phyloP scores from a whole-genome alignment of 2,888 invertebrate genomes.

The Tetranychus piercei region DNA sequence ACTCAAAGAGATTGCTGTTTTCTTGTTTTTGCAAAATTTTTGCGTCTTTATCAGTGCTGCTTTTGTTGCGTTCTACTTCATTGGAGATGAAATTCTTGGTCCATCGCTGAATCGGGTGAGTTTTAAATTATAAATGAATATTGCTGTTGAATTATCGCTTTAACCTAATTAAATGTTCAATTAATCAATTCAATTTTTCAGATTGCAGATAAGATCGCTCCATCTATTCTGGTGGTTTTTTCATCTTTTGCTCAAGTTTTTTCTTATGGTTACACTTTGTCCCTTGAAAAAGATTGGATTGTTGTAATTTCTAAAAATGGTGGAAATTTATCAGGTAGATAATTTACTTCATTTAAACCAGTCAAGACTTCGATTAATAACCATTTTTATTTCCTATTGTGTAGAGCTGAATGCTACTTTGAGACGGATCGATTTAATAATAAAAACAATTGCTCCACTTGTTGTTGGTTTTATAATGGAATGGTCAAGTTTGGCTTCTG shows the following conservation, averaged over 20 bases:
- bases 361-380: background rate
- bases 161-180: background rate
- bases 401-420: slow-evolving; percentile 37
- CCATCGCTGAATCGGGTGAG: background rate
- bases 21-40: slow-evolving; percentile 14
- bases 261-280: slow-evolving; percentile 28
- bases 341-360: background rate
- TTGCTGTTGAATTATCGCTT: no score
- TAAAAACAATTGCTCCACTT: slow-evolving; percentile 36
- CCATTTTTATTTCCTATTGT: background rate
- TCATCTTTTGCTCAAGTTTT: slow-evolving; percentile 10
- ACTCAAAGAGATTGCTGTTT: slow-evolving; percentile 31
- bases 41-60: slow-evolving; percentile 12
- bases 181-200: background rate
- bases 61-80: slow-evolving; percentile 7
- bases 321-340: slow-evolving; percentile 34
- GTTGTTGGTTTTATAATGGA: slow-evolving; percentile 37
- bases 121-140: background rate
- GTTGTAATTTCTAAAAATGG: slow-evolving; percentile 35
- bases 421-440: slow-evolving; percentile 36
- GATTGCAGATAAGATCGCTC: background rate
- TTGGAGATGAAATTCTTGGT: background rate
- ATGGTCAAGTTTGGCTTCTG: slow-evolving; percentile 24
- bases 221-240: slow-evolving; percentile 4
- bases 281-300: slow-evolving; percentile 37